Evolutionary conservation across 2,113 vertebrate species (phyloP).

Genomic region (Dromas ardeola): DNA sequence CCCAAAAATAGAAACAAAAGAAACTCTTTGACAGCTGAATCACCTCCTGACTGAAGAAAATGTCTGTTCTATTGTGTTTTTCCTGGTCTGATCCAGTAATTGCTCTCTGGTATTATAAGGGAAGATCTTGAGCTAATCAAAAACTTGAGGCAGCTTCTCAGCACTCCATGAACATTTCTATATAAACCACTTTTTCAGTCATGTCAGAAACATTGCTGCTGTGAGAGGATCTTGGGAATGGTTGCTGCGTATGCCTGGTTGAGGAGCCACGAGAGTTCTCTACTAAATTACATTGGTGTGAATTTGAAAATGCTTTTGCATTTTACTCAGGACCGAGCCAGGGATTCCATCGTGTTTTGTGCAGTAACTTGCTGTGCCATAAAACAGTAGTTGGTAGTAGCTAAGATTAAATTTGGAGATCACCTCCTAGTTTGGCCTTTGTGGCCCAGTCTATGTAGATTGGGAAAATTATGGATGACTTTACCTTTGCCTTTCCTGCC

Average conservation of each 20-base stretch:
- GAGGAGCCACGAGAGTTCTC: neutral
- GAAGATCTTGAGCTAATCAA: neutral
- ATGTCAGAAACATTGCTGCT: neutral
- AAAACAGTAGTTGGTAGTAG: neutral
- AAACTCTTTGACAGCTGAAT: conserved; percentile 31
- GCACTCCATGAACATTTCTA: neutral
- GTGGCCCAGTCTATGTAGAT: neutral
- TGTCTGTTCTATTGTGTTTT: neutral
- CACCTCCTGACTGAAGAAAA: conserved; percentile 19
- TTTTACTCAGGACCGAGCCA: neutral
- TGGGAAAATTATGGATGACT: neutral
- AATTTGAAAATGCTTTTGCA: neutral
- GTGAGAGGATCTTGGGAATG: neutral
- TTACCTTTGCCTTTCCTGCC: neutral
- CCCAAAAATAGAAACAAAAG: conserved; percentile 35
- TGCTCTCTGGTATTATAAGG: neutral
- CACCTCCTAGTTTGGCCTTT: neutral
- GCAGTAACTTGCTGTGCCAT: accelerated
- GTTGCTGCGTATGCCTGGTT: neutral
- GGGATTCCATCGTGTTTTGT: accelerated
- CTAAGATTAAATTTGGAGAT: neutral
- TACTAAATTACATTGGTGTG: neutral
- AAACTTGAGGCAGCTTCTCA: neutral
- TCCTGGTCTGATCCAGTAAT: neutral
- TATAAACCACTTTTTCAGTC: neutral